Base-by-base conservation (phyloP, 2,888 invertebrate species). In the Chrysotoxum bicinctum region DNA sequence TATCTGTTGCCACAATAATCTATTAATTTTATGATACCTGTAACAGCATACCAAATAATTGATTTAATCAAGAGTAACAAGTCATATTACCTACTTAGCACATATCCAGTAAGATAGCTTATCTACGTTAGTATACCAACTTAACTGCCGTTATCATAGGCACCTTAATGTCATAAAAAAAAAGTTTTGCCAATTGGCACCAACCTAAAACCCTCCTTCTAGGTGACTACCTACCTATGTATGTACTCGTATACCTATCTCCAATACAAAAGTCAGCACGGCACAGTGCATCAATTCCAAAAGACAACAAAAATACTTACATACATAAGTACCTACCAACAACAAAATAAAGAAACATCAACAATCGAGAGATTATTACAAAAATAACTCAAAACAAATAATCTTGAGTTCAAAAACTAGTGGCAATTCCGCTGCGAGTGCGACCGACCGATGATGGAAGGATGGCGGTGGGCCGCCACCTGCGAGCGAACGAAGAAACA, bases 301-400 rank as follows among this genome's bases (percentile, higher is more conserved):
- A 54, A 37, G 12, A 32, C 2, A 43, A 54, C 14, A 40, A 56
- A 54, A 43, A 23, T 9, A 52, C 32, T 23, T 19, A n/a, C 10
- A 9, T 32, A 48, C 1, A 43, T n/a, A 45, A 3, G 3, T 32
- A 32, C 19, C 32, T 56, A 12, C 32, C n/a, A 37, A 19, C 48
- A 74, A 43, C 45, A 74, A 66, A 19, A 80, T 43, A 74, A 56
- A 77, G 56, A 32, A 81, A 72, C 64, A 66, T 48, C 50, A 77
- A 66, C 81, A 82, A 84, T 84, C 74, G 69, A 69, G 50, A 73
- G 74, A 79, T 84, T 79, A 78, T 84, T 70, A 70, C 74, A 74
- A 79, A 79, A 79, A 79, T 79, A 84, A 84, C 79, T 79, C 66
- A 84, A 84, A 80, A 75, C 73, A 80, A 84, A 80, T 84, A 84